These are phyloP conservation scores for Trissolcus japonicus DNA, from an alignment of 2,888 invertebrate species.

Conservation along the genomic window DNA sequence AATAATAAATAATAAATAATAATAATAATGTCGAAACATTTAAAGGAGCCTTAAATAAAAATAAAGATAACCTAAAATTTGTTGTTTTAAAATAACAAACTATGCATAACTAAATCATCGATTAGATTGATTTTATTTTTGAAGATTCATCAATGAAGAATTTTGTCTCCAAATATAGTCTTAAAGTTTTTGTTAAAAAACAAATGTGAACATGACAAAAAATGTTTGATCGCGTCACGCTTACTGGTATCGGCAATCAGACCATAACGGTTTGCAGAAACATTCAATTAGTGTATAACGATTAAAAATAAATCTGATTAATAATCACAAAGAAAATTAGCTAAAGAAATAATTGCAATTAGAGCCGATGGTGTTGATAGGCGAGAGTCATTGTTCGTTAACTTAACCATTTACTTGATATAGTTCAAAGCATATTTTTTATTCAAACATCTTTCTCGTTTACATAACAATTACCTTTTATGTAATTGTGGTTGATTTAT, in stretches of 20 bases:
- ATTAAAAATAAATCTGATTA: conserved; percentile 28
- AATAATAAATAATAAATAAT: neutral
- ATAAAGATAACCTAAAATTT: neutral
- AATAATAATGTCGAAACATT: neutral
- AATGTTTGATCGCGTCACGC: conserved; percentile 17
- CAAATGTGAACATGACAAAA: conserved; percentile 8
- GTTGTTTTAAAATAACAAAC: neutral
- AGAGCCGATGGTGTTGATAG: neutral
- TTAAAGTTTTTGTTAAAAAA: neutral
- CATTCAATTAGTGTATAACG: conserved; percentile 23
- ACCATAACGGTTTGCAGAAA: conserved; percentile 21
- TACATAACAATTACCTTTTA: conserved; percentile 52
- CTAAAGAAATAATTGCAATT: conserved; percentile 10
- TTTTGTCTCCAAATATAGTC: neutral
- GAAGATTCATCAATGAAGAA: neutral
- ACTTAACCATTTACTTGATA: too few relatives aligned
- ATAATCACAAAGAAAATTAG: conserved; percentile 22
- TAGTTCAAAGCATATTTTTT: neutral
- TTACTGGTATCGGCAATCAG: conserved; percentile 23
- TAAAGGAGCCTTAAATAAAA: too few relatives aligned
- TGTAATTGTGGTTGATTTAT: conserved; percentile 41
- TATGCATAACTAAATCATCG: neutral
- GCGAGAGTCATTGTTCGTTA: too few relatives aligned
- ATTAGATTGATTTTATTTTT: neutral
- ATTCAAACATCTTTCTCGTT: conserved; percentile 49